Conservation (phyloP, 2,797 vertebrate genomes). For the Manis javanica region DNA sequence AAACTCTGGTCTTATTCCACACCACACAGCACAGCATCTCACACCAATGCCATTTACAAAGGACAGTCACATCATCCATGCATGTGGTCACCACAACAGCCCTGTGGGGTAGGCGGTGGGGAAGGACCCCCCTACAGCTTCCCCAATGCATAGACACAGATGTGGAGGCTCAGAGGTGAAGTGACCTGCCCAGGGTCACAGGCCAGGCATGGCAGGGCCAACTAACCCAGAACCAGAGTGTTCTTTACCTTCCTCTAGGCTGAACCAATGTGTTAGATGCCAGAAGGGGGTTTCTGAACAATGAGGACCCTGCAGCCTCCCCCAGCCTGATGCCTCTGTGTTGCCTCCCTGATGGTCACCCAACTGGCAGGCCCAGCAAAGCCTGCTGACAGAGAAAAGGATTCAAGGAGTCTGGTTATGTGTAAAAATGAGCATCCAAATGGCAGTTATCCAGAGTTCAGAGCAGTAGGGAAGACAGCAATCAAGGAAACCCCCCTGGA, state of each 20-base stretch:
- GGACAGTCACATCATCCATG: not conserved
- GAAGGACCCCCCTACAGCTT: not conserved
- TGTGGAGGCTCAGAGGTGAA: not conserved
- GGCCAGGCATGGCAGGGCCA: not conserved
- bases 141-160: not conserved
- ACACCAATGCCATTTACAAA: not conserved
- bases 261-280: not conserved
- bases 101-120: not conserved
- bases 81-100: not conserved
- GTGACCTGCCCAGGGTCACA: not conserved
- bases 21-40: not conserved
- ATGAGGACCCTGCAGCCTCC: not conserved
- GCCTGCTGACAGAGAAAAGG: not conserved
- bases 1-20: not conserved
- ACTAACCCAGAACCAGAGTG: not conserved
- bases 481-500: not conserved
- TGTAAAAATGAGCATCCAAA: not conserved
- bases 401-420: not conserved
- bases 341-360: not conserved
- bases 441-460: not conserved
- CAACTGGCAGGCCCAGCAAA: not conserved
- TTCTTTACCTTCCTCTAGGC: not conserved
- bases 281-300: not conserved
- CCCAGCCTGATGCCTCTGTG: not conserved
- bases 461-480: not conserved